phyloP scores from a whole-genome alignment of 2,113 vertebrate genomes.

The Fregata magnificens region DNA sequence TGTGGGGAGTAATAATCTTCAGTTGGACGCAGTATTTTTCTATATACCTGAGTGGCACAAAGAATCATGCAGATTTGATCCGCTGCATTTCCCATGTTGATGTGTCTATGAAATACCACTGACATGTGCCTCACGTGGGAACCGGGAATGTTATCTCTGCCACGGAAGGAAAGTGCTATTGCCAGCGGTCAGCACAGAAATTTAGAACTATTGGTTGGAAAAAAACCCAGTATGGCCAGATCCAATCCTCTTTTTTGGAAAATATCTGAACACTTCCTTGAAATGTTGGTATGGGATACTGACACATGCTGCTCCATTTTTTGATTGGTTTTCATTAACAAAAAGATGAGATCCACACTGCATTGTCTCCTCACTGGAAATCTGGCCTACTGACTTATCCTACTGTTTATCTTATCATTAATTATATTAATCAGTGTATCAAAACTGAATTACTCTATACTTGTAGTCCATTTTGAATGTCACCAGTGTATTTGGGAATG shows the following conservation, averaged over 20 bases:
- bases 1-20: neutral
- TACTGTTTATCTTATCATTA: neutral
- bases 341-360: neutral
- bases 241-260: neutral
- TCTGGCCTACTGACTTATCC: neutral
- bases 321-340: neutral
- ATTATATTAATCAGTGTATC: neutral
- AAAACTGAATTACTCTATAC: neutral
- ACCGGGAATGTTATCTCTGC: neutral
- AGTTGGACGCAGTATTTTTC: neutral
- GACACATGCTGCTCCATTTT: rapidly evolving
- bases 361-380: neutral
- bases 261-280: neutral
- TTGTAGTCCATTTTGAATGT: neutral
- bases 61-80: neutral
- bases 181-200: neutral
- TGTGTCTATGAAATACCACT: neutral
- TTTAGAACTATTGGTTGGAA: neutral
- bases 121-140: rapidly evolving
- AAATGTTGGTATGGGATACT: neutral
- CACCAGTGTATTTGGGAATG: neutral
- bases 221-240: neutral
- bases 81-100: neutral
- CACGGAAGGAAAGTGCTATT: neutral
- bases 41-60: neutral